phyloP scores from a whole-genome alignment of 2,113 vertebrate species.

The Archocentrus centrarchus region DNA sequence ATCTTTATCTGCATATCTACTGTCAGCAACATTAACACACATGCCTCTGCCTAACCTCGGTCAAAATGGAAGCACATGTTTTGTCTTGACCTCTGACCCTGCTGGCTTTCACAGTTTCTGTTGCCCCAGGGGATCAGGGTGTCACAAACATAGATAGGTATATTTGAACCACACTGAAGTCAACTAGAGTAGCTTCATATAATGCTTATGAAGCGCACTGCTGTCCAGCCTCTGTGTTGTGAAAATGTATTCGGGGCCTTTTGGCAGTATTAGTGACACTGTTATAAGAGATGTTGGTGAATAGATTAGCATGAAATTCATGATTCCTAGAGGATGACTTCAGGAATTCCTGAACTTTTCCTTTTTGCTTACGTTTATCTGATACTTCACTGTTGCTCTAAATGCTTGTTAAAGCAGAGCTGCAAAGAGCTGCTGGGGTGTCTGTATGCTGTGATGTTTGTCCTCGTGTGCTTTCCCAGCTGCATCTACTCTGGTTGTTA shows the following conservation, averaged over 20 bases:
- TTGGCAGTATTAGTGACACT: neutral
- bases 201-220: neutral
- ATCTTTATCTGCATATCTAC: neutral
- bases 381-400: no score
- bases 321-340: neutral
- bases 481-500: neutral
- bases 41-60: constrained; percentile 39
- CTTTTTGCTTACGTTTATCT: no score
- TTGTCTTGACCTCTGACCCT: constrained; percentile 57
- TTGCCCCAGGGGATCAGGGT: constrained; percentile 40
- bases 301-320: neutral
- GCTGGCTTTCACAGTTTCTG: constrained; percentile 56
- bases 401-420: no score
- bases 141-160: constrained; percentile 60
- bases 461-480: neutral
- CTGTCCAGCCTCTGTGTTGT: neutral
- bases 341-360: no score
- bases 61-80: constrained; percentile 61
- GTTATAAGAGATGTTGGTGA: neutral
- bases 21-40: neutral
- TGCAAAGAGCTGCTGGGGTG: no score
- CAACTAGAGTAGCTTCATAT: neutral
- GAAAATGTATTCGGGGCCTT: neutral
- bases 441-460: neutral
- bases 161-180: neutral